Evolutionary conservation across 2,888 invertebrate genomes (phyloP), one percentile per base, ranked within the genome.

Genomic region (Drosophila ustulata): DNA sequence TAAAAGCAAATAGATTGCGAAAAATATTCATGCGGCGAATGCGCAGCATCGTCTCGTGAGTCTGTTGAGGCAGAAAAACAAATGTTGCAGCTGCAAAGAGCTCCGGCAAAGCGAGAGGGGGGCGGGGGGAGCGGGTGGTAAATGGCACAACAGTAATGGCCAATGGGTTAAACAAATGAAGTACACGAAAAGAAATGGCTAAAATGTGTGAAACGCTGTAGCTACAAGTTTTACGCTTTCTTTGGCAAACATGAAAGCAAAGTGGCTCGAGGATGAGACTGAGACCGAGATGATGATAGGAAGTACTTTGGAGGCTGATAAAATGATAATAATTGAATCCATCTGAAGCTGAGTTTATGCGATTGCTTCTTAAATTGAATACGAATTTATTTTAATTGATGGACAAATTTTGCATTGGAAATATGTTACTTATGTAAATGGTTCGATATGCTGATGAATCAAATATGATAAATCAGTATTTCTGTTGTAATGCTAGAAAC

Each of bases 1-100:
- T 75, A 80, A 88, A 76, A 64, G 53, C 80, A 72, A 82, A 86
- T 82, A 80, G 83, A 87, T 81, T 66, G 82, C 65, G 66, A 67
- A 80, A 78, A 78, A 81, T 79, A 69, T 83, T 87, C 77, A 75
- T 79, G 72, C 57, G 70, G 74, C 77, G 66, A 77, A 71, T 66
- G 59, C 63, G 63, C 64, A 65, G 55, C 61, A 55, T 57, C 58
- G 53, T 68, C 76, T 70, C 61, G 63, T 66, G 66, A 63, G 66
- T 66, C 66, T 70, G 57, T 66, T 78, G 72, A 69, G 77, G 75
- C 78, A 71, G 74, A 76, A 74, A 71, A 78, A 70, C 71, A 74
- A 80, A 80, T 81, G 74, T 67, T 82, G 76, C 80, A 69, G 66
- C 64, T 41, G 51, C 9, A 47, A 63, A 66, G 47, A 68, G 50